phyloP scores from a whole-genome alignment of 2,797 vertebrate genomes.

The Austrolebias charrua region DNA sequence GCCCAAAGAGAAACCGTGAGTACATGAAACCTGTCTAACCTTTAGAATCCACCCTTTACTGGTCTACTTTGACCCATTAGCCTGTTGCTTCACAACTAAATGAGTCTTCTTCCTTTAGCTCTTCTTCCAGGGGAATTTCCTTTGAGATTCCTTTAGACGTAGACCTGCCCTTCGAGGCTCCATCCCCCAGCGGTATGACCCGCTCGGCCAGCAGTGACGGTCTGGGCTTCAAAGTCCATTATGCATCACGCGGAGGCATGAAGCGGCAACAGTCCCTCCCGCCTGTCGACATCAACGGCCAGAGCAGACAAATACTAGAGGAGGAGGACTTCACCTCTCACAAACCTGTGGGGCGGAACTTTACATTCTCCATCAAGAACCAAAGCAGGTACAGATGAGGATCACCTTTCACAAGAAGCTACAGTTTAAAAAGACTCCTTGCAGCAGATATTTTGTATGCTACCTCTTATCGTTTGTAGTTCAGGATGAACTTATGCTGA shows the following conservation, averaged over 20 bases:
- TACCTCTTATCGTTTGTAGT: too few species aligned
- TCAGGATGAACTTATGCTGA: too few species aligned
- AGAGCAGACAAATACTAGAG: constrained; percentile 84
- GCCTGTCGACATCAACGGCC: constrained; percentile 84
- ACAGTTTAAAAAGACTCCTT: too few species aligned
- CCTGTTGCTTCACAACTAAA: constrained; percentile 1
- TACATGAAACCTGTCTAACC: constrained; percentile 6
- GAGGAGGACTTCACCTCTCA: constrained; percentile 70
- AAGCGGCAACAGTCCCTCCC: constrained; percentile 86
- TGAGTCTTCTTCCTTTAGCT: constrained; percentile 68
- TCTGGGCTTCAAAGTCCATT: constrained; percentile 83
- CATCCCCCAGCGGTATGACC: constrained; percentile 77
- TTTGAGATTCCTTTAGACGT: constrained; percentile 97
- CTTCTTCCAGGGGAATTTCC: constrained; percentile 90
- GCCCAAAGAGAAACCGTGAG: constrained; percentile 95
- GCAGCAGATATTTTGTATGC: too few species aligned
- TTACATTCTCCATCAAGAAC: constrained; percentile 67
- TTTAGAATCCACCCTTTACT: background rate
- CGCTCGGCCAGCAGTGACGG: constrained; percentile 93
- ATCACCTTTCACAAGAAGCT: too few species aligned
- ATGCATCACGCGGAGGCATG: constrained; percentile 77
- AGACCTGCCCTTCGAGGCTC: constrained; percentile 72
- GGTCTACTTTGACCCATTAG: background rate
- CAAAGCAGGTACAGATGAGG: constrained; percentile 68
- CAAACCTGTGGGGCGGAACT: constrained; percentile 63